Evolutionary conservation across 2,888 invertebrate genomes (phyloP).

Genomic region (Drosophila mimetica): DNA sequence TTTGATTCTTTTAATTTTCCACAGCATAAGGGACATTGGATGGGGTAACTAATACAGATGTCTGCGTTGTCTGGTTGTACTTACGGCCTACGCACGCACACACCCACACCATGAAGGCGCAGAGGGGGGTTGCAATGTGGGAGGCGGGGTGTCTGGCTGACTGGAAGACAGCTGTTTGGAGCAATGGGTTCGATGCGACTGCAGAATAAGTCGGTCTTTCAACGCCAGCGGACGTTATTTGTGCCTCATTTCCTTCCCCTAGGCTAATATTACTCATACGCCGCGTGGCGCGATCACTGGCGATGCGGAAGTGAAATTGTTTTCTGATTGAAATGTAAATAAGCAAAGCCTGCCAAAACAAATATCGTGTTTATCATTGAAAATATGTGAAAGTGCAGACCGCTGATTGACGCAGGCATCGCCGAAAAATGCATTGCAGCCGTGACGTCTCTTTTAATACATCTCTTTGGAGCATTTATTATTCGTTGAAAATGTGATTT

Average conservation of each 20-base stretch:
- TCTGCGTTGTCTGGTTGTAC: slow-evolving; percentile 65
- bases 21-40: slow-evolving; percentile 26
- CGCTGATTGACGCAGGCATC: slow-evolving; percentile 44
- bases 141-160: slow-evolving; percentile 43
- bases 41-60: slow-evolving; percentile 30
- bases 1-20: slow-evolving; percentile 80
- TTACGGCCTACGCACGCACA: slow-evolving; percentile 71
- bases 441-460: slow-evolving; percentile 31
- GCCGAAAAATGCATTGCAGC: slow-evolving; percentile 10
- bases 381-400: slow-evolving; percentile 37
- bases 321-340: slow-evolving; percentile 73
- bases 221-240: slow-evolving; percentile 58
- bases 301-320: slow-evolving; percentile 41
- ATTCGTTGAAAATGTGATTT: slow-evolving; percentile 11
- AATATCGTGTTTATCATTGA: slow-evolving; percentile 64
- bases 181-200: slow-evolving; percentile 51
- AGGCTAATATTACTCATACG: slow-evolving; percentile 61
- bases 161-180: slow-evolving; percentile 75
- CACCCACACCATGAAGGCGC: slow-evolving; percentile 5
- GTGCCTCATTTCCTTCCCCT: slow-evolving; percentile 16
- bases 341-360: slow-evolving; percentile 62
- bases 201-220: slow-evolving; percentile 79
- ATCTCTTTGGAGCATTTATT: slow-evolving; percentile 8
- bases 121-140: not conserved
- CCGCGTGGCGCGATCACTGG: slow-evolving; percentile 62